A percentile compares a stretch with the other conserved stretches of the same genome.
Conservation (phyloP, 2,797 vertebrate species). For the Podargus strigoides region DNA sequence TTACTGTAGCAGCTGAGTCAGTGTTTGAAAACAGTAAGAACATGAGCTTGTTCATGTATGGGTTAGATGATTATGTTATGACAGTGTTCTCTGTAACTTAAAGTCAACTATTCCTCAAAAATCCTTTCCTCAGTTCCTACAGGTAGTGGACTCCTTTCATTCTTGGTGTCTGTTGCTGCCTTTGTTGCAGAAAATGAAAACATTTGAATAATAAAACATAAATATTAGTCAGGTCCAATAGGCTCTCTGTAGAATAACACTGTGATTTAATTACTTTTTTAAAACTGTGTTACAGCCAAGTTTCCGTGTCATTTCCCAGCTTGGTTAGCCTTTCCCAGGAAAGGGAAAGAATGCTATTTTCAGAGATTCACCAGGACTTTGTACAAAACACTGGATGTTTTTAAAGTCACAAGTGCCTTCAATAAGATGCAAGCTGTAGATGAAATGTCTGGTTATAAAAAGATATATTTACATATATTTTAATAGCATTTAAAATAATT, state of each 20-base stretch:
- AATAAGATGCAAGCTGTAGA: slow-evolving; percentile 8
- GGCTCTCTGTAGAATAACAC: background rate
- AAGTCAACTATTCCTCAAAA: background rate
- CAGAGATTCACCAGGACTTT: background rate
- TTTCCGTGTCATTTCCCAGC: background rate
- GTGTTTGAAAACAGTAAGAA: background rate
- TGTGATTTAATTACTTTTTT: background rate
- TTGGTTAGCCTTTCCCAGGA: background rate
- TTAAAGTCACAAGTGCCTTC: background rate
- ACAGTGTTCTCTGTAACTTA: background rate
- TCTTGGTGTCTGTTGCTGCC: background rate
- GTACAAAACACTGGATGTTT: background rate
- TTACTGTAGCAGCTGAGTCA: background rate
- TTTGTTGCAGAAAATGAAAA: background rate
- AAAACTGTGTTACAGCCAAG: background rate
- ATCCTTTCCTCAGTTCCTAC: background rate
- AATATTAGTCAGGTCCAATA: background rate
- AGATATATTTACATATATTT: slow-evolving; percentile 60
- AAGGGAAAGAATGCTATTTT: background rate
- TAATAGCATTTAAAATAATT: slow-evolving; percentile 59
- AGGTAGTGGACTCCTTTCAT: background rate
- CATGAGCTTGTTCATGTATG: background rate
- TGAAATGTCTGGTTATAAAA: slow-evolving; percentile 38
- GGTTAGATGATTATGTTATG: background rate
- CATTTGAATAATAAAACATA: background rate